Evolutionary conservation across 1,140 invertebrate species (phyloP).

Genomic region (Drosophila biarmipes): DNA sequence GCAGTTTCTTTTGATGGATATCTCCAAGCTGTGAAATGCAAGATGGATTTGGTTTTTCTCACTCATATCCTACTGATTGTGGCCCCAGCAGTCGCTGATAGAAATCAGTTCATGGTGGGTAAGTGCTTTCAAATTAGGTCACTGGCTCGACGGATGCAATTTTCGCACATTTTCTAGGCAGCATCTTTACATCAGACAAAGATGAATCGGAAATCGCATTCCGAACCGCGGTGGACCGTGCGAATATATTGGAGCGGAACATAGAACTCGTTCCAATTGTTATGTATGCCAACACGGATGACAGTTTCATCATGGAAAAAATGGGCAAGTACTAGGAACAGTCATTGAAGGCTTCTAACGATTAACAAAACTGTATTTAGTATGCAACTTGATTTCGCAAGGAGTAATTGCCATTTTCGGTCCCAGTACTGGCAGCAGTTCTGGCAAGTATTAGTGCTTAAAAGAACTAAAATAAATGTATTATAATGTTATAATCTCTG

Average conservation of each 20-base stretch:
- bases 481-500: neutral
- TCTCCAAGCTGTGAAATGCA: constrained; percentile 11
- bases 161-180: constrained; percentile 65
- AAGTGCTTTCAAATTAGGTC: constrained; percentile 64
- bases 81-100: constrained; percentile 30
- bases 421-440: constrained; percentile 87
- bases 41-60: constrained; percentile 40
- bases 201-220: constrained; percentile 85
- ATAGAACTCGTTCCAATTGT: constrained; percentile 82
- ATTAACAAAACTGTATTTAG: constrained; percentile 65
- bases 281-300: constrained; percentile 75
- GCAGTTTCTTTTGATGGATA: constrained; percentile 14
- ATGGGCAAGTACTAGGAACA: constrained; percentile 61
- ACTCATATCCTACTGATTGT: constrained; percentile 21
- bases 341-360: too few species aligned
- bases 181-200: constrained; percentile 84
- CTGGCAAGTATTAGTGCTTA: constrained; percentile 85
- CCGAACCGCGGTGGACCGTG: constrained; percentile 84
- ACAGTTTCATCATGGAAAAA: constrained; percentile 85
- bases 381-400: constrained; percentile 86
- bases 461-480: too few species aligned
- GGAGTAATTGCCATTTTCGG: constrained; percentile 93
- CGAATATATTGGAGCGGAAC: constrained; percentile 84
- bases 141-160: constrained; percentile 17
- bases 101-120: constrained; percentile 71